A percentile compares a stretch with the other conserved stretches of the same genome.
phyloP scores from a whole-genome alignment of 2,797 vertebrate species.

The Lemur catta region DNA sequence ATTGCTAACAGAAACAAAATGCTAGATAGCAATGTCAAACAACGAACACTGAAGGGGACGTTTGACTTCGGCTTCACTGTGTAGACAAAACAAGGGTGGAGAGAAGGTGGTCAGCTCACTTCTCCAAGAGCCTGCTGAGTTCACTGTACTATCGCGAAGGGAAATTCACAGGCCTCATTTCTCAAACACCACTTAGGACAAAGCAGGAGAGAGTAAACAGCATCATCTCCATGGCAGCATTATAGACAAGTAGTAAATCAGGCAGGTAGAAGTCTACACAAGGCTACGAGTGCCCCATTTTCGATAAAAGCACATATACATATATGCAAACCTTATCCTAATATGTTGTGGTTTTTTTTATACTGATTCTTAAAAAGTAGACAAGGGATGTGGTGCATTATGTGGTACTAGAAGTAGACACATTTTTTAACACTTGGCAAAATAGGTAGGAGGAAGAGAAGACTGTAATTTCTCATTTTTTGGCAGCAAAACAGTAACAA shows the following conservation, averaged over 20 bases:
- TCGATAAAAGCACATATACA: constrained; percentile 24
- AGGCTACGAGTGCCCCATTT: neutral
- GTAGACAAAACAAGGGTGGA: neutral
- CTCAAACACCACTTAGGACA: constrained; percentile 47
- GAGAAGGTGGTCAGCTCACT: constrained; percentile 43
- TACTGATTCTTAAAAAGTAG: constrained; percentile 4
- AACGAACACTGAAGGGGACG: constrained; percentile 20
- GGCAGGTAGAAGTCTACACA: neutral
- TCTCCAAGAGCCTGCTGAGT: constrained; percentile 62
- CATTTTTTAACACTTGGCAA: constrained; percentile 25
- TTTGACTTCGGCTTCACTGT: constrained; percentile 10
- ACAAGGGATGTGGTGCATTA: neutral
- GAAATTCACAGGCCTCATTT: constrained; percentile 45
- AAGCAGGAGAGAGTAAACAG: constrained; percentile 19
- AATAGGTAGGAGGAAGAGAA: constrained; percentile 31
- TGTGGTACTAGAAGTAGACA: neutral
- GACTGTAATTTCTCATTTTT: constrained; percentile 38
- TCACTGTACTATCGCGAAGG: neutral
- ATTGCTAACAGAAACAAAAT: constrained; percentile 31
- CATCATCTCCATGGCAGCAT: neutral
- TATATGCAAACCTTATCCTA: constrained; percentile 46
- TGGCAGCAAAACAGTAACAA: constrained; percentile 5
- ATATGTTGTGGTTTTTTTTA: constrained; percentile 34
- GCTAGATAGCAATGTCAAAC: constrained; percentile 26
- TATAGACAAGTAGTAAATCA: constrained; percentile 2